These are phyloP conservation scores for Cheilosia scutellata DNA, from an alignment of 2,888 invertebrate genomes.

Conservation along the genomic window DNA sequence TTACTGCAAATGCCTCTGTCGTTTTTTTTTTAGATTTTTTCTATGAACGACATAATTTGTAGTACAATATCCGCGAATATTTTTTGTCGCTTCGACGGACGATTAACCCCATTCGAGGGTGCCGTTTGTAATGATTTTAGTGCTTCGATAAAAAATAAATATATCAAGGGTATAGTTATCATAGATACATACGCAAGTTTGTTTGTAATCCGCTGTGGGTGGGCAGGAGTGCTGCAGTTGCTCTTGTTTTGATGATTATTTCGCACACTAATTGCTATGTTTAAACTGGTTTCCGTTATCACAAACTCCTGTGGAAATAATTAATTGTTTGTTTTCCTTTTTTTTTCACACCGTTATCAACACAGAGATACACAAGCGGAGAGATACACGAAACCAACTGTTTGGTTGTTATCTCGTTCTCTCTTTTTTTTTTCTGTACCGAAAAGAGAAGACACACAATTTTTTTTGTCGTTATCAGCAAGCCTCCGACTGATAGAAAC, in stretches of 20 bases:
- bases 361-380: slow-evolving; percentile 29
- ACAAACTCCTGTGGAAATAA: slow-evolving; percentile 47
- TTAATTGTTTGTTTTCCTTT: slow-evolving; percentile 20
- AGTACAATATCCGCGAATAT: neutral
- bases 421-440: slow-evolving; percentile 8
- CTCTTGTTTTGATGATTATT: slow-evolving; percentile 10
- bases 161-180: neutral
- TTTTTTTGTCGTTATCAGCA: slow-evolving; percentile 53
- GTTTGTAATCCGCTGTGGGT: slow-evolving; percentile 41
- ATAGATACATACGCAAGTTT: slow-evolving; percentile 51
- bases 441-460: slow-evolving; percentile 24
- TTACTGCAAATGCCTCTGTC: slow-evolving; percentile 62
- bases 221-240: neutral
- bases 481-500: slow-evolving; percentile 12
- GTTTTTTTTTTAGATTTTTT: slow-evolving; percentile 17
- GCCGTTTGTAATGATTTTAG: slow-evolving; percentile 47
- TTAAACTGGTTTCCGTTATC: slow-evolving; percentile 26
- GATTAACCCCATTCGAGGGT: slow-evolving; percentile 41
- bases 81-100: slow-evolving; percentile 10
- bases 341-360: slow-evolving; percentile 39
- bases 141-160: slow-evolving; percentile 16
- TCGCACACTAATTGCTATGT: slow-evolving; percentile 29
- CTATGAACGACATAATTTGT: neutral
- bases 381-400: slow-evolving; percentile 35
- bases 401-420: slow-evolving; percentile 50